phyloP scores from a whole-genome alignment of 2,888 invertebrate genomes.

The Sepiola atlantica region DNA sequence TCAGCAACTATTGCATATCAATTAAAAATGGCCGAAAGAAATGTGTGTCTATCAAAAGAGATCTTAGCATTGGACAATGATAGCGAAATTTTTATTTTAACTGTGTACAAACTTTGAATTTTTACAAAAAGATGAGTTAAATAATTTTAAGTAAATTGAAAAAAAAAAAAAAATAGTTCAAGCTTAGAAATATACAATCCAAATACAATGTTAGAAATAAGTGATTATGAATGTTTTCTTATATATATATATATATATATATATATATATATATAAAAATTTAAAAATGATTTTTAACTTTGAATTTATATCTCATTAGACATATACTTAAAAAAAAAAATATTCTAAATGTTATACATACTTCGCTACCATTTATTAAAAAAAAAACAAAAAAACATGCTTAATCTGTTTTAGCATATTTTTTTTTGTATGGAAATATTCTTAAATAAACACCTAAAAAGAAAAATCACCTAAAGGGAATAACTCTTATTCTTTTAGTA shows the following conservation, averaged over 20 bases:
- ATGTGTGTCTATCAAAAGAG: not conserved
- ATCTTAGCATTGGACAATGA: not conserved
- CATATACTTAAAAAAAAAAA: not conserved
- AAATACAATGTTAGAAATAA: not conserved
- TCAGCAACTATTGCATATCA: not conserved
- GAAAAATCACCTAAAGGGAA: too few species aligned
- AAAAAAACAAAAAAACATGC: too few species aligned
- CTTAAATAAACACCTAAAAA: too few species aligned
- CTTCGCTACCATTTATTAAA: too few species aligned
- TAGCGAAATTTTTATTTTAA: not conserved
- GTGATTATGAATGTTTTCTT: too few species aligned
- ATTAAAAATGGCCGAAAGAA: not conserved
- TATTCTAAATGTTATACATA: not conserved
- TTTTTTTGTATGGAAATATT: too few species aligned
- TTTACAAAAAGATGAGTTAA: not conserved
- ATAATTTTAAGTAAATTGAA: not conserved
- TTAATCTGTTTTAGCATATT: too few species aligned
- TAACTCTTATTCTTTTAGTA: too few species aligned
- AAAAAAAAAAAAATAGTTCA: not conserved
- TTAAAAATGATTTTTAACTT: not conserved
- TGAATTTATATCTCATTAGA: conserved; percentile 32
- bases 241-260: too few species aligned
- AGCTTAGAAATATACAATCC: not conserved
- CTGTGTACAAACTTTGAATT: not conserved
- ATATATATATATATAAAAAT: too few species aligned